These are phyloP conservation scores for Ectemnius lituratus DNA, from an alignment of 2,888 invertebrate species.

Conservation along the genomic window DNA sequence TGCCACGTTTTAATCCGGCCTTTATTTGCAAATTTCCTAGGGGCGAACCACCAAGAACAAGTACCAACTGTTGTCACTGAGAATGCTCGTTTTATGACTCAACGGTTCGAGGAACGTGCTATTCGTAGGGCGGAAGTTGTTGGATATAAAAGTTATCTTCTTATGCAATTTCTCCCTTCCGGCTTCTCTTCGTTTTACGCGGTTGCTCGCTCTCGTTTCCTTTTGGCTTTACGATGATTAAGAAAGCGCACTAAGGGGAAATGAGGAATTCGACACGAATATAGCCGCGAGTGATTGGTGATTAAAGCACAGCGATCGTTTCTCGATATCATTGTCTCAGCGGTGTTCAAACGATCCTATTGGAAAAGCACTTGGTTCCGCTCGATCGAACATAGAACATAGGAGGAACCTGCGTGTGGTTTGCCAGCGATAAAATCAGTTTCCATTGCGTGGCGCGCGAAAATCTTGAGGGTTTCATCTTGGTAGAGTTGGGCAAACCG, in stretches of 20 bases:
- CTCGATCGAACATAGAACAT: slow-evolving; percentile 31
- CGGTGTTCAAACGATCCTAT: slow-evolving; percentile 40
- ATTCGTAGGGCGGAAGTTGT: background rate
- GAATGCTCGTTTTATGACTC: background rate
- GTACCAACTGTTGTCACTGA: background rate
- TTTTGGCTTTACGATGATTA: background rate
- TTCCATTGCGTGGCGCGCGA: slow-evolving; percentile 26
- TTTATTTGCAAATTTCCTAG: slow-evolving; percentile 8
- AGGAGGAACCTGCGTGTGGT: slow-evolving; percentile 30
- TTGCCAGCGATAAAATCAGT: slow-evolving; percentile 35
- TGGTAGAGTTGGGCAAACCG: slow-evolving; percentile 10
- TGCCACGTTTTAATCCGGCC: slow-evolving; percentile 11
- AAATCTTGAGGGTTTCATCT: slow-evolving; percentile 34
- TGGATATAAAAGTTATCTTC: background rate
- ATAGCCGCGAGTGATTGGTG: slow-evolving; percentile 20
- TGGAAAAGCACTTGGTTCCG: slow-evolving; percentile 52
- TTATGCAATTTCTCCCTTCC: background rate
- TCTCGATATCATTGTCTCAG: slow-evolving; percentile 28
- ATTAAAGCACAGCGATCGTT: slow-evolving; percentile 25
- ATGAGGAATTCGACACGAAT: too few relatives aligned
- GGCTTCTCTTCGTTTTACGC: background rate
- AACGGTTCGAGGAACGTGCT: background rate
- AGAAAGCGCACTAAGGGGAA: too few relatives aligned
- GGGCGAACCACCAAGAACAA: too few relatives aligned
- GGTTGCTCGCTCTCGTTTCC: background rate